A percentile compares a stretch with the other conserved stretches of the same genome.
These are phyloP conservation scores for Melanaphis sacchari DNA, from an alignment of 1,140 invertebrate species.

Conservation along the genomic window DNA sequence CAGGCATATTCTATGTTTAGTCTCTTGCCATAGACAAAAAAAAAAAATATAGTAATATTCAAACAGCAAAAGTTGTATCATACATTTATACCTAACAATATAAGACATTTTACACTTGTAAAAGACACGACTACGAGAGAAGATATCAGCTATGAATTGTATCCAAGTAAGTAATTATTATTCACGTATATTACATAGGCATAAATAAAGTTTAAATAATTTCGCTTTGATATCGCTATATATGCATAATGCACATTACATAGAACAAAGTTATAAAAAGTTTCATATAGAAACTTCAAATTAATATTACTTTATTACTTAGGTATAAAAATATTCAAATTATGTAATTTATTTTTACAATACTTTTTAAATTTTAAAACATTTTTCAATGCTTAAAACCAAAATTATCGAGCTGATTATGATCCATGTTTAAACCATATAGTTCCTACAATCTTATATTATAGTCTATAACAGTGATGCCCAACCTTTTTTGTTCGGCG, in stretches of 20 bases:
- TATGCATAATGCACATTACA: no score
- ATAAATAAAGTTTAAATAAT: background rate
- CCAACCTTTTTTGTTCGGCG: no score
- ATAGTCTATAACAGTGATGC: no score
- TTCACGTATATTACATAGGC: background rate
- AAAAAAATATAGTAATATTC: background rate
- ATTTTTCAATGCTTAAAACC: background rate
- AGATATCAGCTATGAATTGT: background rate
- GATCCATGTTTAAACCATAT: background rate
- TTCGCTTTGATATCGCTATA: background rate
- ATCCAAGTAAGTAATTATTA: conserved; percentile 4
- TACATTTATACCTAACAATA: no score
- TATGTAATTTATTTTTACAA: no score
- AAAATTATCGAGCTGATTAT: background rate
- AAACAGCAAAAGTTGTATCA: background rate
- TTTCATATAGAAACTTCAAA: background rate
- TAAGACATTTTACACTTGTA: background rate
- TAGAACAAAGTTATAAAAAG: background rate
- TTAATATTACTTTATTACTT: background rate
- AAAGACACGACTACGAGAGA: background rate
- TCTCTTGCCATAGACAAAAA: background rate
- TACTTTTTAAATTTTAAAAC: background rate
- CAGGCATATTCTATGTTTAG: background rate
- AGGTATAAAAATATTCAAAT: background rate
- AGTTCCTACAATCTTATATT: background rate